Evolutionary conservation across 2,888 invertebrate genomes (phyloP).

Genomic region (Anorthoa munda): DNA sequence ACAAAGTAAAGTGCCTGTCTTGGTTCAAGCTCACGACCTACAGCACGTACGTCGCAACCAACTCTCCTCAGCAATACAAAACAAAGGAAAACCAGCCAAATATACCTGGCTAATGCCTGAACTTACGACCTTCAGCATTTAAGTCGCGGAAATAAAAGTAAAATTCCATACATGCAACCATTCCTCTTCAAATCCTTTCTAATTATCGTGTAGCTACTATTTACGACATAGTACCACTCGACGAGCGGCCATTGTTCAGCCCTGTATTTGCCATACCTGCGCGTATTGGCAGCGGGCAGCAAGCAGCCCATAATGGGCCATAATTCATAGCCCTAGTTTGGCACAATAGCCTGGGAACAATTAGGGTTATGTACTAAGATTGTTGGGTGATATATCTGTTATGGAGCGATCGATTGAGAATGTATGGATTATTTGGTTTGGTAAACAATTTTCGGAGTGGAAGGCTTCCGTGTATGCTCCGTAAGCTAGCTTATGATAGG

Average conservation of each 20-base stretch:
- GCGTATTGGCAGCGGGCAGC: constrained; percentile 48
- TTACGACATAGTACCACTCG: constrained; percentile 22
- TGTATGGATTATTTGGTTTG: constrained; percentile 24
- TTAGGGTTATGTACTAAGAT: constrained; percentile 57
- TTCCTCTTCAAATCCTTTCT: constrained; percentile 8
- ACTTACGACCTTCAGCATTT: too few species aligned
- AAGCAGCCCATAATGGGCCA: constrained; percentile 55
- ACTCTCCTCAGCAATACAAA: too few species aligned
- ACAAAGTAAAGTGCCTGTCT: too few species aligned
- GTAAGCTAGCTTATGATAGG: too few species aligned
- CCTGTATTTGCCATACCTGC: constrained; percentile 54
- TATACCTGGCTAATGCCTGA: too few species aligned
- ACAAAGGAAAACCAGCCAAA: too few species aligned
- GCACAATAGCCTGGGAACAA: constrained; percentile 58
- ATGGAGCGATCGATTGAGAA: constrained; percentile 34
- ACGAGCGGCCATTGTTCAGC: constrained; percentile 36
- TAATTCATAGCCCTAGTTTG: constrained; percentile 56
- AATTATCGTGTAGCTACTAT: constrained; percentile 31
- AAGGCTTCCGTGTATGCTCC: neutral
- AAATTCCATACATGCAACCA: neutral
- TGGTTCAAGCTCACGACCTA: too few species aligned
- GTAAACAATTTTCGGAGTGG: neutral
- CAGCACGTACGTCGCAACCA: too few species aligned
- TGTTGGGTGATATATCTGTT: constrained; percentile 50
- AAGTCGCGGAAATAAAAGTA: neutral